A percentile compares a stretch with the other conserved stretches of the same genome.
These are phyloP conservation scores for Nerophis lumbriciformis DNA, from an alignment of 2,113 vertebrate species.

Conservation along the genomic window DNA sequence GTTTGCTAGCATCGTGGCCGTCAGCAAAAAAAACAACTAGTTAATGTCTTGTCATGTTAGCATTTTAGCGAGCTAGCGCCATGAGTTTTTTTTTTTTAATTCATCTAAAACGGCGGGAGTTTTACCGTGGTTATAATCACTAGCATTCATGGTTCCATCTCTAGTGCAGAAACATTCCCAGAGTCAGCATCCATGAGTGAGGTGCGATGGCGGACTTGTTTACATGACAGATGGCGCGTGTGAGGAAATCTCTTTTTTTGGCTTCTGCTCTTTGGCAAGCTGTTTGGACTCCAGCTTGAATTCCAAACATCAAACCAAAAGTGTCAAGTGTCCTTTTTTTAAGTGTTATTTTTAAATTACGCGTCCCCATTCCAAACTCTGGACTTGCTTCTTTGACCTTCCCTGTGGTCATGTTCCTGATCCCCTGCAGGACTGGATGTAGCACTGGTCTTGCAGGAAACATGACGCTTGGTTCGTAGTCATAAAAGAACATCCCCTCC, in stretches of 20 bases:
- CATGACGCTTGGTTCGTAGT: no score
- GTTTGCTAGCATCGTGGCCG: no score
- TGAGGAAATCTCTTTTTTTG: slow-evolving; percentile 25
- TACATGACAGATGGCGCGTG: slow-evolving; percentile 28
- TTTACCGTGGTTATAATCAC: no score
- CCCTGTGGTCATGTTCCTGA: neutral
- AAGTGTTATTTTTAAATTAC: no score
- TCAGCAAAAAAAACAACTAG: no score
- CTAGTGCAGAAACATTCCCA: neutral
- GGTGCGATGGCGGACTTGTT: slow-evolving; percentile 18
- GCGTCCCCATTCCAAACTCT: neutral
- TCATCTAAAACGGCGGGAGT: no score
- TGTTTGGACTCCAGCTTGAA: slow-evolving; percentile 24
- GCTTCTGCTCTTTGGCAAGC: slow-evolving; percentile 7
- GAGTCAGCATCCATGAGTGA: neutral
- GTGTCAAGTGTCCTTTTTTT: no score
- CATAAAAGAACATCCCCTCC: neutral
- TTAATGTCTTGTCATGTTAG: no score
- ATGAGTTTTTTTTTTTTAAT: no score
- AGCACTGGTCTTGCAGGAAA: no score
- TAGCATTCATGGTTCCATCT: no score
- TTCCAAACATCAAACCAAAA: slow-evolving; percentile 21
- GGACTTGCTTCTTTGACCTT: neutral
- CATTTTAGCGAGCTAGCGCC: no score
- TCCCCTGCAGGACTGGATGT: neutral